Conservation (phyloP, 30 jellyfish, hydroid and myxozoan species). For the Chrysaora quinquecirrha region DNA sequence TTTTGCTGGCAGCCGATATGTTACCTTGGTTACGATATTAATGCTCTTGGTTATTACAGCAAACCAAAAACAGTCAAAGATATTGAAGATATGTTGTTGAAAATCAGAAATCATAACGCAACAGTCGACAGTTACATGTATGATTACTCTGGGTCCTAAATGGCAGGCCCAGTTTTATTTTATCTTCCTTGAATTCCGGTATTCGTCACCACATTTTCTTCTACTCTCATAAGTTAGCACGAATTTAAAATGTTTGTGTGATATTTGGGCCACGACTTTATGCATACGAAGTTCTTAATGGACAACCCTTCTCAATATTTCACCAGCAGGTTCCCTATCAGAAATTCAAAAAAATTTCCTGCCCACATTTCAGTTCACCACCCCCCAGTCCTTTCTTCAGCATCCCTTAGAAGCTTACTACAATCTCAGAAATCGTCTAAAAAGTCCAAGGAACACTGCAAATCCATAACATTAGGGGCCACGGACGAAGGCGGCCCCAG, state of each 20-base stretch:
- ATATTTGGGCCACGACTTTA: background rate
- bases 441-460: too few relatives aligned
- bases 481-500: too few relatives aligned
- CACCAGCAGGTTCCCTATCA: too few relatives aligned
- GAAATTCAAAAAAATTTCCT: too few relatives aligned
- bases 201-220: background rate
- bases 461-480: too few relatives aligned
- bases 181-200: background rate
- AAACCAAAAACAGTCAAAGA: slow-evolving; percentile 67
- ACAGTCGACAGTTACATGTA: slow-evolving; percentile 81
- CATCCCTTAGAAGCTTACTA: too few relatives aligned
- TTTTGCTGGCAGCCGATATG: slow-evolving; percentile 93
- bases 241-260: too few relatives aligned
- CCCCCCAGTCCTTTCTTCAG: too few relatives aligned
- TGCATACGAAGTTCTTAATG: background rate
- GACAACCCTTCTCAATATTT: too few relatives aligned
- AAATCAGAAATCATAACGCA: slow-evolving; percentile 36
- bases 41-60: slow-evolving; percentile 48
- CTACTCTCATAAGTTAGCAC: background rate
- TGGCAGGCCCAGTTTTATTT: background rate
- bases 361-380: too few relatives aligned
- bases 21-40: slow-evolving; percentile 57
- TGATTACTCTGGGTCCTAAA: background rate
- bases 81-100: slow-evolving; percentile 39
- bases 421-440: too few relatives aligned